These are phyloP conservation scores for Sebastes fasciatus DNA, from an alignment of 2,113 vertebrate genomes.

Conservation along the genomic window DNA sequence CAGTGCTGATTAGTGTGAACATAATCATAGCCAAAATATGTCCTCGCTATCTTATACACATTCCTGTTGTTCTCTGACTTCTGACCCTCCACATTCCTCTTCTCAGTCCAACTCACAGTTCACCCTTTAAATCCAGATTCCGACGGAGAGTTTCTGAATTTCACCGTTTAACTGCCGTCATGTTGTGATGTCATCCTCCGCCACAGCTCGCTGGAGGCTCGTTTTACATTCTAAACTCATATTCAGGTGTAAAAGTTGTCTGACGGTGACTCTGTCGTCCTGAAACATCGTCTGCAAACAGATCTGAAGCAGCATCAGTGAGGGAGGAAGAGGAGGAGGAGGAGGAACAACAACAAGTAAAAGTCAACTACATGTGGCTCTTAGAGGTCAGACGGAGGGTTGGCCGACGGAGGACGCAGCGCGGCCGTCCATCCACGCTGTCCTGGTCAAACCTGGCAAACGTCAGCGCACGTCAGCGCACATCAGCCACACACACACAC, in stretches of 20 bases:
- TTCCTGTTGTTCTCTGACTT: background rate
- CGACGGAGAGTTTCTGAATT: background rate
- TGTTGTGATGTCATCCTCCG: background rate
- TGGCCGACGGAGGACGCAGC: background rate
- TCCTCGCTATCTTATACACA: background rate
- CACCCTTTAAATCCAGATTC: no score
- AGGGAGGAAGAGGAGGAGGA: background rate
- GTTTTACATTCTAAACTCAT: conserved; percentile 21
- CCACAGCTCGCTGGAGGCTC: background rate
- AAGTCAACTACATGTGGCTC: background rate
- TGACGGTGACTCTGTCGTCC: conserved; percentile 23
- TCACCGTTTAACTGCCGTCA: background rate
- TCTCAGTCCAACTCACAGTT: background rate
- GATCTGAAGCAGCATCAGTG: background rate
- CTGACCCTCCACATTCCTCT: background rate
- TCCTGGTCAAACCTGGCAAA: conserved; percentile 29
- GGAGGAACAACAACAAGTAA: background rate
- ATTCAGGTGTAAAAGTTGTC: conserved; percentile 13
- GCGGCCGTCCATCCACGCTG: background rate
- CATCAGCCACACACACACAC: conserved; percentile 20
- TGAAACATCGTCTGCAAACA: conserved; percentile 22
- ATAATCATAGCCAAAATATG: background rate
- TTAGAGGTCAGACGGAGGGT: conserved; percentile 27
- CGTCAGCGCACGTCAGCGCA: background rate
- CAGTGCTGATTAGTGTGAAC: background rate